phyloP scores from a whole-genome alignment of 35 echinoderm and acorn worm genomes.

The Ptychodera flava region DNA sequence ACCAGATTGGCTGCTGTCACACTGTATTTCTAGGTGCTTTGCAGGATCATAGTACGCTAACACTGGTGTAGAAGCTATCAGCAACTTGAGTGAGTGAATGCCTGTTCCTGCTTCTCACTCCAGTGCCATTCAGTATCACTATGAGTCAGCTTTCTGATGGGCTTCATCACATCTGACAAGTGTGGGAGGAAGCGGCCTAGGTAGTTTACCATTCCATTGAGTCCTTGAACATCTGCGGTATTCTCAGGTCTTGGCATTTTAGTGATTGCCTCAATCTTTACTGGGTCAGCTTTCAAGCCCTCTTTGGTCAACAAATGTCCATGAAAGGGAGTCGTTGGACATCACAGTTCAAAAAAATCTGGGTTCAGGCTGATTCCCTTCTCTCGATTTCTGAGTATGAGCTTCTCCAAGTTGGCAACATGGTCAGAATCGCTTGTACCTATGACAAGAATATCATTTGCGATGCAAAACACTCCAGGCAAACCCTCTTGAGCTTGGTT shows the following conservation, averaged over 20 bases:
- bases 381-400: slow-evolving; percentile 17
- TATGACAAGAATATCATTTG: not conserved
- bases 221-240: slow-evolving; percentile 42
- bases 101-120: slow-evolving; percentile 35
- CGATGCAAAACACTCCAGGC: not conserved
- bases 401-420: no score
- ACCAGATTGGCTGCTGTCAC: slow-evolving; percentile 19
- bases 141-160: slow-evolving; percentile 38
- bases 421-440: slow-evolving; percentile 31
- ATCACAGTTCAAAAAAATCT: not conserved
- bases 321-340: slow-evolving; percentile 37
- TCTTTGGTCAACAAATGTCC: slow-evolving; percentile 40
- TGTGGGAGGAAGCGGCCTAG: slow-evolving; percentile 39
- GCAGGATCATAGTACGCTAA: slow-evolving; percentile 37
- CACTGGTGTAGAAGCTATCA: slow-evolving; percentile 29
- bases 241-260: slow-evolving; percentile 30
- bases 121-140: slow-evolving; percentile 43
- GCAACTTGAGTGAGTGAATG: slow-evolving; percentile 28
- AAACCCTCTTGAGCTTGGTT: not conserved
- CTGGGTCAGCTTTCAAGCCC: slow-evolving; percentile 39
- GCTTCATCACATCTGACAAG: slow-evolving; percentile 37
- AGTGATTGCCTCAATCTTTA: slow-evolving; percentile 28
- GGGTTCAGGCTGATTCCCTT: slow-evolving; percentile 19
- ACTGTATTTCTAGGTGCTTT: not conserved
- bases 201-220: slow-evolving; percentile 52